A percentile compares a stretch with the other conserved stretches of the same genome.
These are phyloP conservation scores for Phrynosoma blainvillii DNA, from an alignment of 2,113 vertebrate genomes.

Conservation along the genomic window DNA sequence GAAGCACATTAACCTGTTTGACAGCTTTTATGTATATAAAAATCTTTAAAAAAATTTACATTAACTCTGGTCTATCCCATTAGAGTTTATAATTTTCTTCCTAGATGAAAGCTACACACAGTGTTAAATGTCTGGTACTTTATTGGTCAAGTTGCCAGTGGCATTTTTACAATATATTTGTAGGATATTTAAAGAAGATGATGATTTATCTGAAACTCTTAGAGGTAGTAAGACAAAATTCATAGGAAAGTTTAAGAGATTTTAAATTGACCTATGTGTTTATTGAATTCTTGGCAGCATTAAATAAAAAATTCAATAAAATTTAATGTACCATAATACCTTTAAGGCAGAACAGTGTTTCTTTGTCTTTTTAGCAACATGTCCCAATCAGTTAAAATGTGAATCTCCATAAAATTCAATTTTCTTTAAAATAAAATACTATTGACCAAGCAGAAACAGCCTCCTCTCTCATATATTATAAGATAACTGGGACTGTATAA, in stretches of 20 bases:
- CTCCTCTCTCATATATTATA: background rate
- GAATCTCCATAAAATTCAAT: background rate
- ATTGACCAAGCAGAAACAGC: background rate
- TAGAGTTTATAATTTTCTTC: background rate
- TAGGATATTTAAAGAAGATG: background rate
- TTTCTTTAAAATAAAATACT: background rate
- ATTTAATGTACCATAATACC: background rate
- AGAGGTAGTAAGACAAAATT: background rate
- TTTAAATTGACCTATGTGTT: background rate
- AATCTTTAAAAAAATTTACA: background rate
- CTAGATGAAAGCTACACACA: background rate
- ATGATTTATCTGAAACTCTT: background rate
- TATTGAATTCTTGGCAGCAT: background rate
- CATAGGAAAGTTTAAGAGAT: background rate
- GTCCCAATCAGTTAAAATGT: background rate
- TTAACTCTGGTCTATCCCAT: background rate
- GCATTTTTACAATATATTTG: background rate
- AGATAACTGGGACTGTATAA: background rate
- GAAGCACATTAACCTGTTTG: background rate
- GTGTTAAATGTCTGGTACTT: background rate
- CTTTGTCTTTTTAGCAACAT: background rate
- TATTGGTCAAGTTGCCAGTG: background rate
- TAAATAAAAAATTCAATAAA: background rate
- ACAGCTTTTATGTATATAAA: background rate
- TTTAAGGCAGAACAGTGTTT: background rate